These are phyloP conservation scores for Tenebrosternarchus preto DNA, from an alignment of 2,113 vertebrate genomes.

Conservation along the genomic window DNA sequence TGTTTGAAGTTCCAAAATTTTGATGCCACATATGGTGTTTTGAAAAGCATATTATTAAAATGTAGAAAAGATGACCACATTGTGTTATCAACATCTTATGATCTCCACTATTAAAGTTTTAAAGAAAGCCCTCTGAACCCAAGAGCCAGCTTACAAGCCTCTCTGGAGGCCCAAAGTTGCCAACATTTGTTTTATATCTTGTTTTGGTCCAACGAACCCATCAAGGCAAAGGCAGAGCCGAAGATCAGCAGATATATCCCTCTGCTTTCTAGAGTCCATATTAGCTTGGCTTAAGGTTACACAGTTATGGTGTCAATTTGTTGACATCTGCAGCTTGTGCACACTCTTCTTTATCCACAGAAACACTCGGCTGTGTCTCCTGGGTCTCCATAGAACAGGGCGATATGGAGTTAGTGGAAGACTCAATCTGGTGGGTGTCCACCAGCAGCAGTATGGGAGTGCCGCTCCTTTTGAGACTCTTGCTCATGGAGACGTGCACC, in stretches of 20 bases:
- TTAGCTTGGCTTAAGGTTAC: slow-evolving; percentile 35
- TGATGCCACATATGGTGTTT: slow-evolving; percentile 43
- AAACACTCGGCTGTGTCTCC: slow-evolving; percentile 65
- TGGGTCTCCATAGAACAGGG: slow-evolving; percentile 67
- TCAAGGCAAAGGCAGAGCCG: slow-evolving; percentile 24
- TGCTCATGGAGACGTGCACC: slow-evolving; percentile 77
- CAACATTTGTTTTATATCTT: slow-evolving; percentile 20
- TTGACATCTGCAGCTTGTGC: slow-evolving; percentile 64
- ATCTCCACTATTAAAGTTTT: background rate
- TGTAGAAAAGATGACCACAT: slow-evolving; percentile 50
- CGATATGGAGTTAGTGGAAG: slow-evolving; percentile 64
- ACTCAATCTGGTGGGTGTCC: slow-evolving; percentile 72
- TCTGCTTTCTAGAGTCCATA: slow-evolving; percentile 15
- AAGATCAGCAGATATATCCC: slow-evolving; percentile 19
- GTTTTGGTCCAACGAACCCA: background rate
- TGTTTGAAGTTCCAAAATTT: slow-evolving; percentile 17
- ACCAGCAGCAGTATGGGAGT: slow-evolving; percentile 82
- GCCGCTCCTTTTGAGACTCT: slow-evolving; percentile 73
- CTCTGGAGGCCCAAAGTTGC: slow-evolving; percentile 1
- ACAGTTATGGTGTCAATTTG: slow-evolving; percentile 61
- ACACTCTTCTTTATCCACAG: slow-evolving; percentile 53
- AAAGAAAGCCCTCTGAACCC: slow-evolving; percentile 5
- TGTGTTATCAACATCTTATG: background rate
- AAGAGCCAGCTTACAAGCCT: background rate
- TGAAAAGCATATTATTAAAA: slow-evolving; percentile 61